These are phyloP conservation scores for Pangasianodon gigas DNA, from an alignment of 2,113 vertebrate genomes.

Conservation along the genomic window DNA sequence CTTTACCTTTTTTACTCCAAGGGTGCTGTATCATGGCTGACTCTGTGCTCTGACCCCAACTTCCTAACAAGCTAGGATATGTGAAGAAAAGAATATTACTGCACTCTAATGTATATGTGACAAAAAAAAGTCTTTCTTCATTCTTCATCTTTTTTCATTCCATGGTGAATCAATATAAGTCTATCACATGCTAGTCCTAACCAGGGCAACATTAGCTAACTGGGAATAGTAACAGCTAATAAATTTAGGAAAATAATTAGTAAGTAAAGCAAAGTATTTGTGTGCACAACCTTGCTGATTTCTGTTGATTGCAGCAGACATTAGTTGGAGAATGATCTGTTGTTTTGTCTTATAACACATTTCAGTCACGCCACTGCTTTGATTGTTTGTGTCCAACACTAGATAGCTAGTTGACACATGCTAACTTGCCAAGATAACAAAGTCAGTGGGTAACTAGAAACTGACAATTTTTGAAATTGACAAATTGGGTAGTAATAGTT, in stretches of 20 bases:
- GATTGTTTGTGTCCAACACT: neutral
- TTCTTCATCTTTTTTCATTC: neutral
- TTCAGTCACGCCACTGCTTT: neutral
- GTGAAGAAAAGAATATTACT: neutral
- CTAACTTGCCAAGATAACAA: neutral
- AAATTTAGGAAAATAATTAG: neutral
- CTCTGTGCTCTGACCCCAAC: neutral
- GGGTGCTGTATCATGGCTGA: neutral
- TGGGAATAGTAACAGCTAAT: too few species aligned
- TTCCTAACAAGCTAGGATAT: neutral
- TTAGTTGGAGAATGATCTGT: neutral
- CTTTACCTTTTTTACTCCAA: neutral
- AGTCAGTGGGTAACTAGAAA: neutral
- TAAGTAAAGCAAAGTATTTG: neutral
- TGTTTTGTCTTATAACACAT: neutral
- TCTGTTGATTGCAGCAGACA: neutral
- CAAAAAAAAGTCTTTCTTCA: neutral
- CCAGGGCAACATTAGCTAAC: neutral
- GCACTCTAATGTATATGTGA: neutral
- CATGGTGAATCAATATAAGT: neutral
- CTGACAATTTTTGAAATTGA: neutral
- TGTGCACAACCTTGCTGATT: neutral
- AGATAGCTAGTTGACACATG: neutral
- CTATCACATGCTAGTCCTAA: neutral
- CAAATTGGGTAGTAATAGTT: neutral